Evolutionary conservation across 2,888 invertebrate genomes (phyloP).

Genomic region (Clusia tigrina): DNA sequence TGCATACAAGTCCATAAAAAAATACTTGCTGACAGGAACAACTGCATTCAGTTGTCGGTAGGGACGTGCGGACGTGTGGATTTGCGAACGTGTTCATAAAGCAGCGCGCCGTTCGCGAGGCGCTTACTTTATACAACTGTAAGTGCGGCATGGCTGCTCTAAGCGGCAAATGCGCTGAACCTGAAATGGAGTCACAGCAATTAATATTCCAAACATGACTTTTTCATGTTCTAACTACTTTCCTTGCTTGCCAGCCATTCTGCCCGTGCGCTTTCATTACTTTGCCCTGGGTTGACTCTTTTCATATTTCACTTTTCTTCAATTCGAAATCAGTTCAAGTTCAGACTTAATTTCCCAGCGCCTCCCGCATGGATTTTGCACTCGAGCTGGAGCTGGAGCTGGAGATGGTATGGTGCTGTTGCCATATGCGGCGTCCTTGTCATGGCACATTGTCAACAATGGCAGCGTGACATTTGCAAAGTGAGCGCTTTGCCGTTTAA

Average conservation of each 20-base stretch:
- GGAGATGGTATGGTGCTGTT: not conserved
- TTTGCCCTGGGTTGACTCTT: not conserved
- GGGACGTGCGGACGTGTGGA: no score
- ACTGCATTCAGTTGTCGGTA: no score
- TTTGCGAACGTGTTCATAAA: no score
- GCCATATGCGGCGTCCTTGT: not conserved
- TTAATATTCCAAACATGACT: not conserved
- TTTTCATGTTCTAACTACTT: not conserved
- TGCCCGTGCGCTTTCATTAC: not conserved
- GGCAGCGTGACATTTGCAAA: conserved; percentile 11
- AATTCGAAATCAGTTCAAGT: conserved; percentile 4
- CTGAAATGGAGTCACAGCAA: no score
- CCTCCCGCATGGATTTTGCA: not conserved
- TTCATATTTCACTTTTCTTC: conserved; percentile 1
- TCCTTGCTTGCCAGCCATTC: not conserved
- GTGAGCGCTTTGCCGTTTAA: not conserved
- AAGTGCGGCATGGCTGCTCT: no score
- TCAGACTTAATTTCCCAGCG: not conserved
- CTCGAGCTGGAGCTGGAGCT: not conserved
- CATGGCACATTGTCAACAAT: not conserved
- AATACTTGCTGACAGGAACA: no score
- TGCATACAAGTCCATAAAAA: no score
- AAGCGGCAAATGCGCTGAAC: no score
- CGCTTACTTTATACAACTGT: no score
- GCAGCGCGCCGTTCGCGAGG: no score